phyloP scores from a whole-genome alignment of 2,113 vertebrate genomes.

The Copsychus sechellarum region DNA sequence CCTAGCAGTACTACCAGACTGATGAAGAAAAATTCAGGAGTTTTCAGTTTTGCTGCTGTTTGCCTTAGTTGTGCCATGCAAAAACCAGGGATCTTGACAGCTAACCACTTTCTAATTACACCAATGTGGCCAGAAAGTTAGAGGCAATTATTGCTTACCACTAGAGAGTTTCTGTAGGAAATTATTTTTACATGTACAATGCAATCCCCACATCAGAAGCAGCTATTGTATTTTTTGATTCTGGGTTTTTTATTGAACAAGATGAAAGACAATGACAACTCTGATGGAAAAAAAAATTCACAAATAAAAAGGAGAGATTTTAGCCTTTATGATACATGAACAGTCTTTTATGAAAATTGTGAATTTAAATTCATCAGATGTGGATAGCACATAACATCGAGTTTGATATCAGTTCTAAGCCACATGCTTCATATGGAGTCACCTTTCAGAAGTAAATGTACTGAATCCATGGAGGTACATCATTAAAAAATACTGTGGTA shows the following conservation, averaged over 20 bases:
- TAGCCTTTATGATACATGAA: not conserved
- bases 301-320: not conserved
- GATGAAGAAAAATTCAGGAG: not conserved
- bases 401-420: slow-evolving; percentile 24
- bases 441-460: not conserved
- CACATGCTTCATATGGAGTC: not conserved
- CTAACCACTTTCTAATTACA: not conserved
- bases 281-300: not conserved
- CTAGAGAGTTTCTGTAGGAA: not conserved
- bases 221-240: not conserved
- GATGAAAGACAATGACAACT: slow-evolving; percentile 15
- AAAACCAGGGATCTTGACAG: not conserved
- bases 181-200: not conserved
- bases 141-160: not conserved
- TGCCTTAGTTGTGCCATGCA: not conserved
- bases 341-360: not conserved
- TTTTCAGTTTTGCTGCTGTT: not conserved
- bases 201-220: slow-evolving; percentile 12
- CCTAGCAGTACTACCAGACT: not conserved
- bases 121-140: not conserved
- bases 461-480: not conserved
- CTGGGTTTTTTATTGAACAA: not conserved
- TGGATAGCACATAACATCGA: not conserved
- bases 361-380: not conserved
- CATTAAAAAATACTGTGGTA: not conserved